Conservation (phyloP, 2,797 vertebrate species). For the Semaprochilodus insignis region DNA sequence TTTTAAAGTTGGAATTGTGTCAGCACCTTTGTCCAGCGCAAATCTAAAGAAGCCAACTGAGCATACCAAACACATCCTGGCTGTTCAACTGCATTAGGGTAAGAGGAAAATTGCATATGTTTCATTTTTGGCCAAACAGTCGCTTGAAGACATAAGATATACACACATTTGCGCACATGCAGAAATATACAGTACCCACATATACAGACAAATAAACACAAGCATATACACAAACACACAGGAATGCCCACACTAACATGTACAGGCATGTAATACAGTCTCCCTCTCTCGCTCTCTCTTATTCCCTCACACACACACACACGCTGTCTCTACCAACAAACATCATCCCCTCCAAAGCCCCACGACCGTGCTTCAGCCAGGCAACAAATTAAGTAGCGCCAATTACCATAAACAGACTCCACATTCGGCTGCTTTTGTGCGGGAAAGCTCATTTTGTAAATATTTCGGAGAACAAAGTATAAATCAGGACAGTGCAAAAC, state of each 20-base stretch:
- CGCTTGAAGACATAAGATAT: background rate
- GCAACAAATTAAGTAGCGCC: constrained; percentile 73
- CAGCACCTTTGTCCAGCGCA: too few relatives aligned
- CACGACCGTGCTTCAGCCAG: constrained; percentile 63
- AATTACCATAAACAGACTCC: constrained; percentile 77
- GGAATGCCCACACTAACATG: constrained; percentile 42
- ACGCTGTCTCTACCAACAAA: constrained; percentile 22
- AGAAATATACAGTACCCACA: constrained; percentile 44
- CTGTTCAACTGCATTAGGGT: too few relatives aligned
- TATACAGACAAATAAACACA: constrained; percentile 9
- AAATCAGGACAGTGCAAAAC: constrained; percentile 74
- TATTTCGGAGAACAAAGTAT: constrained; percentile 75
- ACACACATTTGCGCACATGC: constrained; percentile 45
- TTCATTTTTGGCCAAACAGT: background rate
- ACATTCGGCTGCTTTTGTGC: constrained; percentile 74
- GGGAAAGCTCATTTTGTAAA: constrained; percentile 79
- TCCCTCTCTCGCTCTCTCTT: constrained; percentile 58
- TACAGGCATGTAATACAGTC: constrained; percentile 46
- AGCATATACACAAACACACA: constrained; percentile 2
- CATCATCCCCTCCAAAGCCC: constrained; percentile 39
- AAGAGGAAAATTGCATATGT: too few relatives aligned
- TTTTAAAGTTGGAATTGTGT: too few relatives aligned
- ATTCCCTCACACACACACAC: constrained; percentile 56
- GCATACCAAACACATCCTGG: too few relatives aligned
- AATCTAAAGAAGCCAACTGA: too few relatives aligned